Evolutionary conservation across 1,140 invertebrate species (phyloP), one percentile per base, ranked within the genome.

Genomic region (Rhysida immarginata): DNA sequence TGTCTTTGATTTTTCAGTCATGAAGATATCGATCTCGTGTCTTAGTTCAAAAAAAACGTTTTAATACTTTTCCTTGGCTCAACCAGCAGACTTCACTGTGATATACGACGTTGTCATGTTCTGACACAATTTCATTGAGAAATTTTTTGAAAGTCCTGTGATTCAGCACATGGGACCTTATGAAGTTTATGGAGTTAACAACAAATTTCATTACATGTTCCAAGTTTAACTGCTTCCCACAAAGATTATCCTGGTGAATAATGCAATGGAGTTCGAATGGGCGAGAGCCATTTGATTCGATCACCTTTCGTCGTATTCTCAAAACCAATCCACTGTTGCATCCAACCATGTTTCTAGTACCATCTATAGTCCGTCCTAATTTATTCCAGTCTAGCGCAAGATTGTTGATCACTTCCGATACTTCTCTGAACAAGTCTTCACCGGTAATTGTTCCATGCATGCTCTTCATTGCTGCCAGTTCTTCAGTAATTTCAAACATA

Each of bases 151-250:
- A n/a, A n/a, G n/a, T n/a, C n/a, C n/a, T n/a, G n/a, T n/a, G n/a
- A n/a, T n/a, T n/a, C n/a, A n/a, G n/a, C n/a, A n/a, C n/a, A n/a
- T n/a, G n/a, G 45, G 61, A 61, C 58, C 61, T 54, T 55, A 68
- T 69, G 45, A 61, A 65, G 58, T 69, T 68, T 24, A 68, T 59
- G 59, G 55, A 61, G 59, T 63, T 63, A 54, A 67, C 58, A 52
- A 65, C 61, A 26, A 60, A 45, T 29, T 60, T 51, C 60, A 68
- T 66, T 55, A 56, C 59, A 53, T 51, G 65, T 63, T 54, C 56
- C n/a, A n/a, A n/a, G n/a, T n/a, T n/a, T n/a, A n/a, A n/a, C n/a
- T n/a, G n/a, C n/a, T n/a, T n/a, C n/a, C 57, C 29, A 56, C 54
- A 57, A 21, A 68, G 56, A 35, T 55, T 52, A 54, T 67, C 58